Base-by-base conservation (phyloP, 2,888 invertebrate genomes). In the Heliconius sara region DNA sequence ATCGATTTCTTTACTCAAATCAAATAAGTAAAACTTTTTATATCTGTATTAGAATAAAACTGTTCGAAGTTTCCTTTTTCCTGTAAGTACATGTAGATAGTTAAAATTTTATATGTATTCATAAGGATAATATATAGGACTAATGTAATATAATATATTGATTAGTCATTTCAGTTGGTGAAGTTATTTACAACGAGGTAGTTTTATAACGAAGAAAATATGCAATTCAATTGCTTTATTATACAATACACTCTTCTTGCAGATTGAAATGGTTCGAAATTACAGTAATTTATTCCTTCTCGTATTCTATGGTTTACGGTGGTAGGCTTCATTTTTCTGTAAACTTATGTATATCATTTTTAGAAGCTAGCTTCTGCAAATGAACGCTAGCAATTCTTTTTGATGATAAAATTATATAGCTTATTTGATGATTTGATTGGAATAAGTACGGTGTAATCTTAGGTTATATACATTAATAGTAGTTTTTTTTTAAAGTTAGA, bases 221-320 rank as follows among this genome's bases (percentile, higher is more conserved):
- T 70, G 68, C 63, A 60, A 70, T 75, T 70, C 68, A 75, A 79
- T 63, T 79, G 60, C 16, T 79, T 74, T 79, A 79, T 75, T 79
- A 30, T 60, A 47, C 63, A 34, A 75, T 74, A 30, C 22, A 22
- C 27, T 79, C 52, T 16, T 68, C 60, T 63, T 60, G 74, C 22
- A 63, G 70, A 57, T 71, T 39, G 30, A 52, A 72, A 78, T 73
- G 73, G 27, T 68, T 74, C 73, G 13, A 70, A 79, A 79, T 79
- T 79, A 73, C 63, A 63, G 74, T 75, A 63, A 79, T 79, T 75
- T 39, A 63, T 79, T 66, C 65, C 60, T 22, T 57, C 27, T 73
- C 39, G 65, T 66, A n/a, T 72, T 74, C 66, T 79, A 74, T 68
- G 60, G 30, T 47, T 65, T 47, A 75, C 25, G 25, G n/a, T 13